These are phyloP conservation scores for Zophobas atratus DNA, from an alignment of 1,140 invertebrate genomes.

Conservation along the genomic window DNA sequence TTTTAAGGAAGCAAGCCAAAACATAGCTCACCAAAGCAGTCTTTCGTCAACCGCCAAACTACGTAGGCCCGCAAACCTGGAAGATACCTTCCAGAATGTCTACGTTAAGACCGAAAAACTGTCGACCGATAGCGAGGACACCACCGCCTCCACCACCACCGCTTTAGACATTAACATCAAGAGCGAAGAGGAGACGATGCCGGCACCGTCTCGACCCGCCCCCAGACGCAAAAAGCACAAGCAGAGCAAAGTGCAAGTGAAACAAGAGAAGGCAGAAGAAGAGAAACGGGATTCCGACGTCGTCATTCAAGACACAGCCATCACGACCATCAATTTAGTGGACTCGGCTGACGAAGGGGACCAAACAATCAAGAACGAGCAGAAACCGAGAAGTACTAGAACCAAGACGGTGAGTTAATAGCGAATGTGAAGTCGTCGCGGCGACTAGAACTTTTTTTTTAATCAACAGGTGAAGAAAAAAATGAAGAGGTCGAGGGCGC, in stretches of 20 bases:
- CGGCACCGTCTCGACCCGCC: slow-evolving; percentile 52
- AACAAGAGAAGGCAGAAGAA: slow-evolving; percentile 37
- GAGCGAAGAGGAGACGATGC: slow-evolving; percentile 49
- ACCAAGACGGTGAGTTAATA: slow-evolving; percentile 13
- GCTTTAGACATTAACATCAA: background rate
- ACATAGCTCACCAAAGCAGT: background rate
- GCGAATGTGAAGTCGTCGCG: background rate
- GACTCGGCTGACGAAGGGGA: background rate
- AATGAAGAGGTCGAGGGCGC: slow-evolving; percentile 1
- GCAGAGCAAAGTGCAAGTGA: background rate
- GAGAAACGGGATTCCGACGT: slow-evolving; percentile 50
- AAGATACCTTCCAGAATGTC: background rate
- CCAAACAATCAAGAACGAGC: background rate
- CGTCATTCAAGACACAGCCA: slow-evolving; percentile 36
- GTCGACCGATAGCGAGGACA: background rate
- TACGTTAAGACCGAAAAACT: slow-evolving; percentile 27
- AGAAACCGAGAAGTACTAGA: slow-evolving; percentile 6
- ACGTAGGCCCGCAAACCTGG: background rate
- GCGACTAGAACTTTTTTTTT: too few species aligned
- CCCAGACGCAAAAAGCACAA: slow-evolving; percentile 50
- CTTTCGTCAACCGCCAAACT: background rate
- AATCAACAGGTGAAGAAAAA: slow-evolving; percentile 3
- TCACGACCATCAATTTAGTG: slow-evolving; percentile 45
- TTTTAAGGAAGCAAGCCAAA: slow-evolving; percentile 24
- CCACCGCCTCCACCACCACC: background rate